These are phyloP conservation scores for Aleiodes leptofemur DNA, from an alignment of 2,888 invertebrate genomes.

Conservation along the genomic window DNA sequence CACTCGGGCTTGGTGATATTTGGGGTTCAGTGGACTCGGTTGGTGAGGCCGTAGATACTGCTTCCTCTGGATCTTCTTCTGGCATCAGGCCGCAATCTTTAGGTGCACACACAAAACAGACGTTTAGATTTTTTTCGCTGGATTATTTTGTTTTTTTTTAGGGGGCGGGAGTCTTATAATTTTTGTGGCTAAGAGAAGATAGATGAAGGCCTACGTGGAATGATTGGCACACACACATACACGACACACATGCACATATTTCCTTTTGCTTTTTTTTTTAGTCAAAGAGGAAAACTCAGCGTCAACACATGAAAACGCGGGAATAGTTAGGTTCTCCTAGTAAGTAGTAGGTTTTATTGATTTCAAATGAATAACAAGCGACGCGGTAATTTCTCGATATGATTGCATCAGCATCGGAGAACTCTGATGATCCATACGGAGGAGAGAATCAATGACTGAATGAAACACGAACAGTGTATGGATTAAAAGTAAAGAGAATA, in stretches of 20 bases:
- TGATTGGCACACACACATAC: constrained; percentile 53
- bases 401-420: too few relatives aligned
- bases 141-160: constrained; percentile 38
- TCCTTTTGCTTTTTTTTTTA: not conserved
- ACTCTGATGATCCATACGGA: too few relatives aligned
- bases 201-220: constrained; percentile 50
- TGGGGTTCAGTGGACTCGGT: constrained; percentile 21
- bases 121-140: constrained; percentile 59
- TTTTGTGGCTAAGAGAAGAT: constrained; percentile 21
- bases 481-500: not conserved
- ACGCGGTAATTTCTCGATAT: not conserved
- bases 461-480: constrained; percentile 32
- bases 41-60: constrained; percentile 60
- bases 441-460: constrained; percentile 15
- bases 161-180: not conserved
- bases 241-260: constrained; percentile 53
- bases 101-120: constrained; percentile 70
- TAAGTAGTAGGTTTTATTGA: too few relatives aligned
- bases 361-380: not conserved
- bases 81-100: constrained; percentile 70
- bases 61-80: constrained; percentile 75
- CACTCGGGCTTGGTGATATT: constrained; percentile 13
- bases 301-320: not conserved
- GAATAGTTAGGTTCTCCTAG: too few relatives aligned
- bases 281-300: not conserved